phyloP scores from a whole-genome alignment of 2,888 invertebrate genomes.

The Tiliacea citrago region DNA sequence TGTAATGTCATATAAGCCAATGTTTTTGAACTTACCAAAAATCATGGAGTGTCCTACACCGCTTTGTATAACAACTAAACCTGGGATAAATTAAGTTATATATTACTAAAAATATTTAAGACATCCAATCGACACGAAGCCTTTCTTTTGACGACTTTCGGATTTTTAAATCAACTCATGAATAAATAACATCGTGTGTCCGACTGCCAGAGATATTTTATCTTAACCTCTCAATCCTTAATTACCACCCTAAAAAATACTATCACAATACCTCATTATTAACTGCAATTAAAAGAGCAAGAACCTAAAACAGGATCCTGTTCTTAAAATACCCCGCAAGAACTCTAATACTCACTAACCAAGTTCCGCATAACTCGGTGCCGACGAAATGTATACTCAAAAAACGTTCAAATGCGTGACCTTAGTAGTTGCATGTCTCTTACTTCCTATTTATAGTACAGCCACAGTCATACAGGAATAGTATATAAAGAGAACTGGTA shows the following conservation, averaged over 20 bases:
- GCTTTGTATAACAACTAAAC: background rate
- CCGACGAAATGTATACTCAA: constrained; percentile 84
- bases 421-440: constrained; percentile 81
- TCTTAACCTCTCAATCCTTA: background rate
- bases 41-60: background rate
- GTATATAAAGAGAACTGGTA: constrained; percentile 81
- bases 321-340: constrained; percentile 3
- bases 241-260: background rate
- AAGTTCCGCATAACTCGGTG: constrained; percentile 83
- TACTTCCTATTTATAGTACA: constrained; percentile 87
- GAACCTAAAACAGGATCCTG: constrained; percentile 14
- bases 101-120: background rate
- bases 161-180: background rate
- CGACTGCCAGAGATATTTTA: background rate
- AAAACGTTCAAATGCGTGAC: constrained; percentile 82
- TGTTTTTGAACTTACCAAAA: background rate
- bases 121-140: background rate
- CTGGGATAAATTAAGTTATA: background rate
- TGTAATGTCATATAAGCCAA: background rate
- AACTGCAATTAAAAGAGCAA: background rate
- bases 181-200: too few species aligned
- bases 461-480: constrained; percentile 79
- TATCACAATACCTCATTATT: too few species aligned
- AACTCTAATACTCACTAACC: constrained; percentile 34
- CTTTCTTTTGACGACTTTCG: background rate